Percentiles rank a stretch among this genome's conserved stretches.
These are phyloP conservation scores for Epinephelus malabaricus DNA, from an alignment of 2,797 vertebrate genomes.

Conservation along the genomic window DNA sequence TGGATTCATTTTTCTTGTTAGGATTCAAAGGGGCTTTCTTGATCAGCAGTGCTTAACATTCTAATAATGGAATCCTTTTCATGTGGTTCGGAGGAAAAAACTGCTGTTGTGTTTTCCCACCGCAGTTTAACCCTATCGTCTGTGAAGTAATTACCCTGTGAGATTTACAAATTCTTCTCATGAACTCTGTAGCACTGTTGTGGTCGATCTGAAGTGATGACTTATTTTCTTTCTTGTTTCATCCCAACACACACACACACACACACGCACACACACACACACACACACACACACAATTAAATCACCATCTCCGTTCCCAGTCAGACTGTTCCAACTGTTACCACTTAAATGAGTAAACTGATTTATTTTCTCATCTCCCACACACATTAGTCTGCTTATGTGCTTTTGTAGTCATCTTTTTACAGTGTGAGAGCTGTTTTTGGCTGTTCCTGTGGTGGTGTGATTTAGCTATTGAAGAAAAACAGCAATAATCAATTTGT, in stretches of 20 bases:
- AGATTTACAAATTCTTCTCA: slow-evolving; percentile 66
- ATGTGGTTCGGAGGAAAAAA: slow-evolving; percentile 71
- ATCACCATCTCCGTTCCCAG: slow-evolving; percentile 1
- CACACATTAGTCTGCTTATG: slow-evolving; percentile 3
- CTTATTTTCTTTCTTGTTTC: slow-evolving; percentile 38
- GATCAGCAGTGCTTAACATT: slow-evolving; percentile 59
- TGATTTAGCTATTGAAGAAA: no score
- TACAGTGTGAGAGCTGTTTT: slow-evolving; percentile 1
- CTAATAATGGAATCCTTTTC: slow-evolving; percentile 65
- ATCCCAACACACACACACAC: background rate
- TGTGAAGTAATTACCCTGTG: slow-evolving; percentile 61
- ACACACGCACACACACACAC: background rate
- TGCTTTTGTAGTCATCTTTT: slow-evolving; percentile 15
- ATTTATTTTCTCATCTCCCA: slow-evolving; percentile 22
- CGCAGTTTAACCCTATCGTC: slow-evolving; percentile 62
- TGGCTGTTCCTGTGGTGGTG: background rate
- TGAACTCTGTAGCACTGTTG: slow-evolving; percentile 59
- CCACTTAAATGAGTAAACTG: slow-evolving; percentile 13
- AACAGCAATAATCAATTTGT: no score
- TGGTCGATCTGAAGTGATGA: slow-evolving; percentile 60
- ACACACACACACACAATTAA: slow-evolving; percentile 7
- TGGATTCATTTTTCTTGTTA: slow-evolving; percentile 37
- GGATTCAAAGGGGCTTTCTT: slow-evolving; percentile 64
- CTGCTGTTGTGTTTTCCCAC: slow-evolving; percentile 63
- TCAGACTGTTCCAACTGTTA: slow-evolving; percentile 29